Conservation (phyloP, 2,113 vertebrate genomes). For the Sminthopsis crassicaudata region DNA sequence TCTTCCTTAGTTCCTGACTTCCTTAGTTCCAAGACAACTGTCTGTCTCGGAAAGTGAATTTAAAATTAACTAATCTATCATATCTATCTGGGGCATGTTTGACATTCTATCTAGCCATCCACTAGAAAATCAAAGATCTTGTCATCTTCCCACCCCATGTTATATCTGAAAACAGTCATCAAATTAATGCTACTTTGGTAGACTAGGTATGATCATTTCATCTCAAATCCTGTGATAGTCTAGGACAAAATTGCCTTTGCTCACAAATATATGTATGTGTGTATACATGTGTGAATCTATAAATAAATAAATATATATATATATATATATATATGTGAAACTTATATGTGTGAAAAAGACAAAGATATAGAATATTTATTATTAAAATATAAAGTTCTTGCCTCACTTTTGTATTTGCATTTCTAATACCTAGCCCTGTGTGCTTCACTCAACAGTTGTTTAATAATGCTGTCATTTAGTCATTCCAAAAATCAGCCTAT, state of each 20-base stretch:
- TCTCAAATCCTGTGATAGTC: neutral
- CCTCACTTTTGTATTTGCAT: neutral
- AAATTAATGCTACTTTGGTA: neutral
- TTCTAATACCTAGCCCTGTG: neutral
- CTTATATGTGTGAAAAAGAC: too few relatives aligned
- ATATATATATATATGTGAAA: too few relatives aligned
- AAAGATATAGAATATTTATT: neutral
- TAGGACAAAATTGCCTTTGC: neutral
- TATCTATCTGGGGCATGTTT: neutral
- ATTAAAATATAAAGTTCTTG: neutral
- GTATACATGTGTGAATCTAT: too few relatives aligned
- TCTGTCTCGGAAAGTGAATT: neutral
- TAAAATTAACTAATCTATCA: neutral
- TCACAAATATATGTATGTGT: neutral
- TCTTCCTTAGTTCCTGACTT: neutral
- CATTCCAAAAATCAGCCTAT: neutral
- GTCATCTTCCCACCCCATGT: neutral
- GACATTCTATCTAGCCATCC: neutral
- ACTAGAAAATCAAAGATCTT: neutral
- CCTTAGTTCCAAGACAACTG: neutral
- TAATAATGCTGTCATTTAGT: neutral
- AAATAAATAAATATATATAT: too few relatives aligned
- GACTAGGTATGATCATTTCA: neutral
- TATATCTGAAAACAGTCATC: neutral
- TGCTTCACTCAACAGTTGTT: neutral